A percentile compares a stretch with the other conserved stretches of the same genome.
phyloP scores from a whole-genome alignment of 92 coral and sea anemone species.

The Diadumene lineata region DNA sequence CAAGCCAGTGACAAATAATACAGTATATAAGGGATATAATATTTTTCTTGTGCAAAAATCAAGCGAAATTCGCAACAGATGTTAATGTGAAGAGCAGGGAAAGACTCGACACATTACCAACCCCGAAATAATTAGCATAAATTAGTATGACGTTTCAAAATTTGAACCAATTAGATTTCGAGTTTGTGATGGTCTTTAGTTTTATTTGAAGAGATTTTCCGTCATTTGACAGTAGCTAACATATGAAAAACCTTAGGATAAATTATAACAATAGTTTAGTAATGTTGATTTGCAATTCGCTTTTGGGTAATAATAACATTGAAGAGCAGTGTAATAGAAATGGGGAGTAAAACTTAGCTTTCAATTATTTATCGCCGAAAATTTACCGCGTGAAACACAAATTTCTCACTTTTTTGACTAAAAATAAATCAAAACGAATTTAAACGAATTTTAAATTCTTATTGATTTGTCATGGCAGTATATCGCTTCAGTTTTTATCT shows the following conservation, averaged over 20 bases:
- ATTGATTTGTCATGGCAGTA: no score
- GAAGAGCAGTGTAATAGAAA: neutral
- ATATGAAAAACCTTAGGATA: neutral
- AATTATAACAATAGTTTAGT: neutral
- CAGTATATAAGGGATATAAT: neutral
- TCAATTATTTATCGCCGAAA: neutral
- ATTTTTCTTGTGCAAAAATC: conserved; percentile 31
- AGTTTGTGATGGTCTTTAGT: conserved; percentile 21
- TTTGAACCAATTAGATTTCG: conserved; percentile 31
- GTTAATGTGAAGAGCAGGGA: conserved; percentile 22
- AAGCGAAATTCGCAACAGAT: conserved; percentile 27
- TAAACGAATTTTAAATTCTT: no score
- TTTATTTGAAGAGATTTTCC: conserved; percentile 31
- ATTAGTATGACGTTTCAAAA: conserved; percentile 39
- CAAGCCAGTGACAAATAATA: conserved; percentile 2
- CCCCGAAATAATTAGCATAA: conserved; percentile 63
- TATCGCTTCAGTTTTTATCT: no score
- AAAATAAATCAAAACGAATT: no score
- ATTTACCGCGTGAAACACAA: no score
- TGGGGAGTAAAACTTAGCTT: neutral
- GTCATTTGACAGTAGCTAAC: neutral
- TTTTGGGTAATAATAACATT: no score
- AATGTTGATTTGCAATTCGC: neutral
- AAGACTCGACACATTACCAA: conserved; percentile 27
- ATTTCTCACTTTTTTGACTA: neutral